Conservation (phyloP, 2,797 vertebrate genomes). For the Parambassis ranga region DNA sequence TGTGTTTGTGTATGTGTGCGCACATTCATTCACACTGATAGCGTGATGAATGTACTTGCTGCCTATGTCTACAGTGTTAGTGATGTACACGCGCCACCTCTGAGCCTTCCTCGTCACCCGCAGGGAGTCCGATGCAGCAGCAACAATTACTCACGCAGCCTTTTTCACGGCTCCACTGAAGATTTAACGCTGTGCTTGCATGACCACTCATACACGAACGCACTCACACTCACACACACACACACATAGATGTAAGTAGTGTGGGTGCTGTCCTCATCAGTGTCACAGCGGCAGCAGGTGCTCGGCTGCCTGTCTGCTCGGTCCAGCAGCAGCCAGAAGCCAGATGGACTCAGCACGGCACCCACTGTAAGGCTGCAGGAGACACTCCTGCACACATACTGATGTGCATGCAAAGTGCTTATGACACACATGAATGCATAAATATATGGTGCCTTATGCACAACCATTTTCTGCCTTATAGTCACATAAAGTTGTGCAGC, state of each 20-base stretch:
- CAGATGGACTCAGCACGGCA: conserved; percentile 47
- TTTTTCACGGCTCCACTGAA: conserved; percentile 32
- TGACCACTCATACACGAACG: background rate
- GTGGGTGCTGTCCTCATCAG: conserved; percentile 4
- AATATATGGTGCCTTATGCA: conserved; percentile 5
- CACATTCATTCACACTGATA: background rate
- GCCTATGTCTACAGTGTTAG: conserved; percentile 3
- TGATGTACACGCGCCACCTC: conserved; percentile 35
- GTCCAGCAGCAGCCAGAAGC: conserved; percentile 33
- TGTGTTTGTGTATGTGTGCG: conserved; percentile 1
- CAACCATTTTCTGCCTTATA: background rate
- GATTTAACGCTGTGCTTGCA: conserved; percentile 7
- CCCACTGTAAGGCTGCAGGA: conserved; percentile 24
- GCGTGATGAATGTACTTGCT: conserved; percentile 25
- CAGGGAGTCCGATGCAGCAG: conserved; percentile 18
- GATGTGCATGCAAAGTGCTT: conserved; percentile 41
- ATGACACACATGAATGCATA: conserved; percentile 15
- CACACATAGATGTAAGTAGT: background rate
- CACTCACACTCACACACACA: background rate
- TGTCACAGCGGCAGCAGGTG: background rate
- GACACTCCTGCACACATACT: conserved; percentile 23
- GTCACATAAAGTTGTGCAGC: background rate
- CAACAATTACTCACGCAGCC: conserved; percentile 43
- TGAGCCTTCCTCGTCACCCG: conserved; percentile 24
- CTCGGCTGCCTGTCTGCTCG: conserved; percentile 1